Conservation (phyloP, 1,140 invertebrate genomes). For the Drosophila sproati region DNA sequence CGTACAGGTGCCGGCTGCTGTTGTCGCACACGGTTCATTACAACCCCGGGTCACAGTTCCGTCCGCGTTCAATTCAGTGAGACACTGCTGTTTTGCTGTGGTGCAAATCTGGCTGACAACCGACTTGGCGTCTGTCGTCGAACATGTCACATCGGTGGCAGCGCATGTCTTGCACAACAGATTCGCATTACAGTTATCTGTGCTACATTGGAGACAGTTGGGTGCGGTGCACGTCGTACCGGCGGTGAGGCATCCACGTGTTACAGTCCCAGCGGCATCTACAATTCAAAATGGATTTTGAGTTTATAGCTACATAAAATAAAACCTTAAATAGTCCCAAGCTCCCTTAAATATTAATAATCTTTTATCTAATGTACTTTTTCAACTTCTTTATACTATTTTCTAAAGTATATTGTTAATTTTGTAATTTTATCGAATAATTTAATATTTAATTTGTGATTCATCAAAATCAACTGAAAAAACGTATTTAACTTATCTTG, state of each 20-base stretch:
- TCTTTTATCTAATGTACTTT: too few relatives aligned
- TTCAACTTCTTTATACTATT: too few relatives aligned
- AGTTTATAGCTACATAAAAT: too few relatives aligned
- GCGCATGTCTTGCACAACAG: slow-evolving; percentile 54
- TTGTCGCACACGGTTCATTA: neutral
- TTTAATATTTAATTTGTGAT: too few relatives aligned
- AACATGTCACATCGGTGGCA: slow-evolving; percentile 18
- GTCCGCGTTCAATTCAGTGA: slow-evolving; percentile 20
- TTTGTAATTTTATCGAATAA: too few relatives aligned
- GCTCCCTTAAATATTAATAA: too few relatives aligned
- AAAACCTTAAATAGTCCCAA: too few relatives aligned
- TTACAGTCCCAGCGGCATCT: slow-evolving; percentile 14
- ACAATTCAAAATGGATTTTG: neutral
- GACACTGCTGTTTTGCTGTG: slow-evolving; percentile 21
- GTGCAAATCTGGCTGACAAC: slow-evolving; percentile 9
- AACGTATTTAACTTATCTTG: too few relatives aligned
- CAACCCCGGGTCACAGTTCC: slow-evolving; percentile 45
- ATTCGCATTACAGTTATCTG: slow-evolving; percentile 46
- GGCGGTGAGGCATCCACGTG: slow-evolving; percentile 40
- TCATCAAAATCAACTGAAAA: too few relatives aligned
- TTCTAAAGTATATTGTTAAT: too few relatives aligned
- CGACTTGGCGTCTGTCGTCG: slow-evolving; percentile 3
- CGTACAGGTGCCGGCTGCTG: slow-evolving; percentile 29
- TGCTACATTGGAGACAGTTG: slow-evolving; percentile 31
- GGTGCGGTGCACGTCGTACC: slow-evolving; percentile 4